A percentile compares a stretch with the other conserved stretches of the same genome.
phyloP scores from a whole-genome alignment of 2,888 invertebrate genomes.

The Hypolimnas misippus region DNA sequence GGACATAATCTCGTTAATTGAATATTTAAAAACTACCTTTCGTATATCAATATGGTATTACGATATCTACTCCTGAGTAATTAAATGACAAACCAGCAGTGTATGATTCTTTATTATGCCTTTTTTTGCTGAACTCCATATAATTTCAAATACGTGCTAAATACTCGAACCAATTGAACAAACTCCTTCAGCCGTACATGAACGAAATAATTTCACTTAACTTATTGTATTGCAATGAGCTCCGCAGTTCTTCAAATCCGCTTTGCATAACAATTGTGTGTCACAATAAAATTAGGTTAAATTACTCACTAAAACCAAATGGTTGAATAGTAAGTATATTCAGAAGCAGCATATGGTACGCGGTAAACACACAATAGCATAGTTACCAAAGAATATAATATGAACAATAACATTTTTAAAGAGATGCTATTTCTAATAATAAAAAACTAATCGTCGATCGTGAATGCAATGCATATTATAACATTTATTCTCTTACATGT shows the following conservation, averaged over 20 bases:
- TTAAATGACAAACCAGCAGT: too few relatives aligned
- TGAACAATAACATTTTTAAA: not conserved
- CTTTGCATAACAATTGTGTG: constrained; percentile 73
- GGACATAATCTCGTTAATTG: too few relatives aligned
- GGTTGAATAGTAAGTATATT: constrained; percentile 54
- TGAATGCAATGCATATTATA: too few relatives aligned
- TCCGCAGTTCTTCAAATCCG: constrained; percentile 54
- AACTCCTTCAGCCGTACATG: constrained; percentile 18
- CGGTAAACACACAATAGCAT: constrained; percentile 14
- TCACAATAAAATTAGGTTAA: constrained; percentile 60
- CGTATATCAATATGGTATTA: too few relatives aligned
- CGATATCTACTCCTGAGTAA: too few relatives aligned
- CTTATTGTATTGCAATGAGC: constrained; percentile 39
- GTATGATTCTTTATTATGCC: too few relatives aligned
- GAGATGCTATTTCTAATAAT: not conserved
- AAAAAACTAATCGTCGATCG: not conserved
- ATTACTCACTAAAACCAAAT: constrained; percentile 59
- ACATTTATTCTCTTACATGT: too few relatives aligned
- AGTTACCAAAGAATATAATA: not conserved
- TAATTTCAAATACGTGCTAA: not conserved
- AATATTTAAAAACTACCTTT: too few relatives aligned
- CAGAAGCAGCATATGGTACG: constrained; percentile 57
- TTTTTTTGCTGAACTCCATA: not conserved
- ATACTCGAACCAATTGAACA: constrained; percentile 26
- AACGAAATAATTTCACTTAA: constrained; percentile 38